These are phyloP conservation scores for Toxonevra muliebris DNA, from an alignment of 2,888 invertebrate genomes.

Conservation along the genomic window DNA sequence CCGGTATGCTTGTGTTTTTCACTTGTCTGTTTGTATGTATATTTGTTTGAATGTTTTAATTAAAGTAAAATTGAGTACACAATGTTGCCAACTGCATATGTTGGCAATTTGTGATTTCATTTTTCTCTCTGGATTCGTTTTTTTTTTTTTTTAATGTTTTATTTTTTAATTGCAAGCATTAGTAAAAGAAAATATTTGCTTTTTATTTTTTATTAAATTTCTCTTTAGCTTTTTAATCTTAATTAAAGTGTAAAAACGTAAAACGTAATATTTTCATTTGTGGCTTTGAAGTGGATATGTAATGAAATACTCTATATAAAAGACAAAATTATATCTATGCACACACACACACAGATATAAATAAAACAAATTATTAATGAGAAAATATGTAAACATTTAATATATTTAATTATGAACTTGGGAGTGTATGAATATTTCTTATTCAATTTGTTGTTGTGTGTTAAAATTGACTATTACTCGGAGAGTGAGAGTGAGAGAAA, in stretches of 20 bases:
- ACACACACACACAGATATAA: background rate
- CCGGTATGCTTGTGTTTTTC: slow-evolving; percentile 6
- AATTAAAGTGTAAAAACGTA: background rate
- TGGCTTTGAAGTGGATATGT: background rate
- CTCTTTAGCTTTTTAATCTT: background rate
- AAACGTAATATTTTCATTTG: background rate
- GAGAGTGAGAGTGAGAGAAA: no score
- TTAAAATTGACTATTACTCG: no score
- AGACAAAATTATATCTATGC: background rate
- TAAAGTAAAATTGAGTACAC: slow-evolving; percentile 39
- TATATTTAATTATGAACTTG: no score
- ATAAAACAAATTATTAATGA: no score
- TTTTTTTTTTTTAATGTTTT: background rate
- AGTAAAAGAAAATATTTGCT: slow-evolving; percentile 17
- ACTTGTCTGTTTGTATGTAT: slow-evolving; percentile 23
- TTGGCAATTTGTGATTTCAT: background rate
- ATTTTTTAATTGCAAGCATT: slow-evolving; percentile 20
- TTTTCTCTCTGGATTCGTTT: background rate
- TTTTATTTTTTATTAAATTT: background rate
- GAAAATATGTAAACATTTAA: no score
- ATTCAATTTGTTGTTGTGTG: no score
- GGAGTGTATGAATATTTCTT: no score
- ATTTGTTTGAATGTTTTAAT: slow-evolving; percentile 53
- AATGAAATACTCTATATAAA: no score
- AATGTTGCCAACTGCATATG: slow-evolving; percentile 15